Evolutionary conservation across 2,113 vertebrate species (phyloP), one percentile per base, ranked within the genome.

Genomic region (Crypturellus undulatus): DNA sequence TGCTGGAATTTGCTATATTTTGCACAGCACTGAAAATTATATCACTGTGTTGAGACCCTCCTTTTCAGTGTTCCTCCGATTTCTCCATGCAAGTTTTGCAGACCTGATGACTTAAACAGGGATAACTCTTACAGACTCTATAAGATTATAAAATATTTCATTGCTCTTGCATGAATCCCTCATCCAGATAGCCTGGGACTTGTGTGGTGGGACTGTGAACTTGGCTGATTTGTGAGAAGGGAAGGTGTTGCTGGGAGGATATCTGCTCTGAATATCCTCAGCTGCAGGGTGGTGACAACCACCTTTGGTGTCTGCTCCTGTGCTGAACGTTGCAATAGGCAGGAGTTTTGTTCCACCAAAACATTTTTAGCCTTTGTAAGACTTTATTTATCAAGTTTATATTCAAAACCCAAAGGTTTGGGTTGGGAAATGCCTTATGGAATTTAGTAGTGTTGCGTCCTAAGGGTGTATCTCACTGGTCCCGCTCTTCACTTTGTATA

Each of bases 401-500:
- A 4, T 51, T 32, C 22, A 22, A 68, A 68, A 47, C 9, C 42
- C 30, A n/a, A 28, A 24, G 14, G 42, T 32, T 87, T 52, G 73
- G 54, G 9, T 73, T 64, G 34, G 32, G 24, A 68, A 86, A 9
- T 11, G 26, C 21, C 10, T 67, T 14, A 7, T 3, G 16, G 60
- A 88, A 80, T 54, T 30, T 13, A 82, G 8, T 59, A 21, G n/a
- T 49, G 45, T 43, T 91, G 9, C 42, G 14, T 79, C 30, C 59
- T 49, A 52, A 18, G 18, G 36, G 20, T 25, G 21, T 19, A 0
- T 14, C 30, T 84, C 52, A 28, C 32, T 47, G 7, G 10, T 73
- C 54, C n/a, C n/a, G 22, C 25, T 1, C 38, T 73, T 20, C 22
- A 22, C 11, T 52, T 26, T 1, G 0, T 3, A 5, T 43, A 6